phyloP scores from a whole-genome alignment of 64 coral and sea anemone species.

The Porites australiensis region DNA sequence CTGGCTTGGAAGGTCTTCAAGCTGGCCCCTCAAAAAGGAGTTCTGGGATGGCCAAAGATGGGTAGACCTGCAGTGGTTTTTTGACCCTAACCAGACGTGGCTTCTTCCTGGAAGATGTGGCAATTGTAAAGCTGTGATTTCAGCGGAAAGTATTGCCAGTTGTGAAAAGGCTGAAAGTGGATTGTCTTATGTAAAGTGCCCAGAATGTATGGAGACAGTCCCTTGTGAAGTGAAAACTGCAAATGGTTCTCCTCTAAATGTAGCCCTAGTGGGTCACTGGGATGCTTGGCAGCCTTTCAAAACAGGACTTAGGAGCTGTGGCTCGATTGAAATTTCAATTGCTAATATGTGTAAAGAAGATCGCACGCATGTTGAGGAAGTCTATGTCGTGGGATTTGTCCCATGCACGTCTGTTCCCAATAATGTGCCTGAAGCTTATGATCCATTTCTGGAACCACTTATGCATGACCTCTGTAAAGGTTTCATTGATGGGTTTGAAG shows the following conservation, averaged over 20 bases:
- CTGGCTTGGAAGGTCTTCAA: constrained; percentile 57
- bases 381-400: constrained; percentile 75
- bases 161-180: not conserved
- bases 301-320: constrained; percentile 77
- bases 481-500: constrained; percentile 60
- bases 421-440: constrained; percentile 69
- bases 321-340: constrained; percentile 74
- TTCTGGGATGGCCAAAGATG: constrained; percentile 18
- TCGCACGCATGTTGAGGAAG: constrained; percentile 63
- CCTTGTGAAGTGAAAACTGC: not conserved
- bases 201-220: constrained; percentile 36
- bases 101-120: constrained; percentile 54
- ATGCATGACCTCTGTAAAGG: constrained; percentile 62
- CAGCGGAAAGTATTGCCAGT: not conserved
- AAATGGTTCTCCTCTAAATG: constrained; percentile 63
- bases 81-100: constrained; percentile 71
- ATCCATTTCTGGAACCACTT: constrained; percentile 74
- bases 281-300: constrained; percentile 80
- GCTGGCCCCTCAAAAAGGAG: constrained; percentile 74
- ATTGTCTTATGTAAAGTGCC: not conserved
- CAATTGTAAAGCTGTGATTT: constrained; percentile 11
- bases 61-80: constrained; percentile 72
- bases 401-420: constrained; percentile 51
- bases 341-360: constrained; percentile 71
- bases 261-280: constrained; percentile 70